Evolutionary conservation across 2,888 invertebrate genomes (phyloP).

Genomic region (Agonopterix arenella): DNA sequence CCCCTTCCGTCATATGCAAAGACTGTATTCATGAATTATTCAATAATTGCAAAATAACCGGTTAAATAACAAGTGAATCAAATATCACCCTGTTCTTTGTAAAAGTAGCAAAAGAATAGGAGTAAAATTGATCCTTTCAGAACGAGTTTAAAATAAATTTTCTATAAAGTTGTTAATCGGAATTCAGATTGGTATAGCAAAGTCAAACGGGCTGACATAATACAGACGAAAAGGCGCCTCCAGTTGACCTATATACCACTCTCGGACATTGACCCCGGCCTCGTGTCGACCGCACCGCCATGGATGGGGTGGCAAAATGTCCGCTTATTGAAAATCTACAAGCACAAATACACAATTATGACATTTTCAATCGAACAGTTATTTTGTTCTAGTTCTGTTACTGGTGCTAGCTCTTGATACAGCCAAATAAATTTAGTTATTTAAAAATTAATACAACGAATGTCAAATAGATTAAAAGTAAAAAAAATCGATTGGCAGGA

Average conservation of each 20-base stretch:
- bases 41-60: conserved; percentile 40
- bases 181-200: conserved; percentile 32
- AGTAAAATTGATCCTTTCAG: conserved; percentile 31
- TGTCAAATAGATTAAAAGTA: too few relatives aligned
- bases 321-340: not conserved
- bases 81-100: conserved; percentile 18
- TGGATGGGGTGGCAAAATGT: conserved; percentile 19
- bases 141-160: conserved; percentile 36
- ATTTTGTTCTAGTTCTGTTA: too few relatives aligned
- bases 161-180: conserved; percentile 28
- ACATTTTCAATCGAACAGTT: too few relatives aligned
- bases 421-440: too few relatives aligned
- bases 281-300: conserved; percentile 37
- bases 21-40: conserved; percentile 35
- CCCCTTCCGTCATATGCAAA: conserved; percentile 32
- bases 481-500: too few relatives aligned
- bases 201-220: conserved; percentile 48
- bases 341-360: too few relatives aligned
- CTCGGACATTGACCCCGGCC: conserved; percentile 60
- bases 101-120: conserved; percentile 27
- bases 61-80: conserved; percentile 28
- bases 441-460: too few relatives aligned
- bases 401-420: too few relatives aligned
- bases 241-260: conserved; percentile 66
- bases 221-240: conserved; percentile 68